phyloP scores from a whole-genome alignment of 2,888 invertebrate species.

The Helobdella robusta region DNA sequence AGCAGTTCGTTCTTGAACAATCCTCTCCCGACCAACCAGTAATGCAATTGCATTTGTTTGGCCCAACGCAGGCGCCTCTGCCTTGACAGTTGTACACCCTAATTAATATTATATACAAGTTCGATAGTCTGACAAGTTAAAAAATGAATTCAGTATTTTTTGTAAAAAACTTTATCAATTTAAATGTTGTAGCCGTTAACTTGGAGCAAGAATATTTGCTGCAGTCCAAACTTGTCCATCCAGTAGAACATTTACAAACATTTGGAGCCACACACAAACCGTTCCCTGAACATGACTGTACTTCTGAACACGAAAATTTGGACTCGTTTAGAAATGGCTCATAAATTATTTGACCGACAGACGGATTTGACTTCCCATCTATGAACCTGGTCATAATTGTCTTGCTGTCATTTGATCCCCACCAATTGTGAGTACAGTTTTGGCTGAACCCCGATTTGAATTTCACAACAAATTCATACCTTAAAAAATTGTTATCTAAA shows the following conservation, averaged over 20 bases:
- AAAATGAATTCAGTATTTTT: too few relatives aligned
- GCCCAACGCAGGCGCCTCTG: slow-evolving; percentile 34
- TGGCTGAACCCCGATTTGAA: not conserved
- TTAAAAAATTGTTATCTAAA: not conserved
- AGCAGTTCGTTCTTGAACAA: slow-evolving; percentile 33
- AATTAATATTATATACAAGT: too few relatives aligned
- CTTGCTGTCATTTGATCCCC: slow-evolving; percentile 7
- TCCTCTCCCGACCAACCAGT: slow-evolving; percentile 29
- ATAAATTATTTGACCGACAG: slow-evolving; percentile 17
- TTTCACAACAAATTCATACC: slow-evolving; percentile 5
- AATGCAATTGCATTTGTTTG: slow-evolving; percentile 34
- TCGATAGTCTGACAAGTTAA: too few relatives aligned
- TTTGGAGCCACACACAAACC: slow-evolving; percentile 23
- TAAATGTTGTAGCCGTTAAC: too few relatives aligned
- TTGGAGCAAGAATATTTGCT: slow-evolving; percentile 21
- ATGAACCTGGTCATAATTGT: slow-evolving; percentile 9
- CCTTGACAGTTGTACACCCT: slow-evolving; percentile 32
- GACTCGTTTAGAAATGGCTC: slow-evolving; percentile 25
- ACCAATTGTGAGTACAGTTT: slow-evolving; percentile 27
- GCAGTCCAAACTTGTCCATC: slow-evolving; percentile 26
- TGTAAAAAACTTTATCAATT: too few relatives aligned
- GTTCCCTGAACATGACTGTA: slow-evolving; percentile 25
- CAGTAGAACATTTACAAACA: slow-evolving; percentile 21
- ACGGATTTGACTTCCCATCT: slow-evolving; percentile 10
- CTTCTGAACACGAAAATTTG: slow-evolving; percentile 18